Conservation (phyloP, 2,888 invertebrate species). For the Anthoptus insignis region DNA sequence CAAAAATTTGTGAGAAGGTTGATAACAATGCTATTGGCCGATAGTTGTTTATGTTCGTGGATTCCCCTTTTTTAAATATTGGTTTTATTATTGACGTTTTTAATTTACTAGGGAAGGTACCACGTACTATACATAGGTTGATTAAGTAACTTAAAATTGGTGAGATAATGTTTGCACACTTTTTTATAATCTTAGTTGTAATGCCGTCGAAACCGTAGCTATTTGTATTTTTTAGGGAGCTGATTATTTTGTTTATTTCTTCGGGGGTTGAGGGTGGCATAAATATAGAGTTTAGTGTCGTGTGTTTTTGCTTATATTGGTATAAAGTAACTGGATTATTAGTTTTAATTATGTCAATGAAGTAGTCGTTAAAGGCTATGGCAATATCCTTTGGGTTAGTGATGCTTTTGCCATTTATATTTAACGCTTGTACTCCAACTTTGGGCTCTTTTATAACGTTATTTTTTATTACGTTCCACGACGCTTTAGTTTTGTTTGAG, state of each 20-base stretch:
- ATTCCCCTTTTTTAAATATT: constrained; percentile 3
- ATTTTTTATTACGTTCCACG: neutral
- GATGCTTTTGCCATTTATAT: neutral
- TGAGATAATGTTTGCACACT: neutral
- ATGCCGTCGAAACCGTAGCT: constrained; percentile 3
- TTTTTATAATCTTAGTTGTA: constrained; percentile 6
- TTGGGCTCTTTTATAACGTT: neutral
- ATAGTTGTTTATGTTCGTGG: neutral
- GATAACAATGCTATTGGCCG: neutral
- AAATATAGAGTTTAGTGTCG: constrained; percentile 11
- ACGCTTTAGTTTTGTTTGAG: neutral
- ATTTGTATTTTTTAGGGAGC: constrained; percentile 2
- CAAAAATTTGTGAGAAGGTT: constrained; percentile 6
- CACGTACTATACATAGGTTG: neutral
- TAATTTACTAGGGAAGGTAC: neutral
- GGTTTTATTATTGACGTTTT: constrained; percentile 17
- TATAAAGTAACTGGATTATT: neutral
- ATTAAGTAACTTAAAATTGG: neutral
- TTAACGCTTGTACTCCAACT: neutral
- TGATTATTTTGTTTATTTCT: constrained; percentile 2
- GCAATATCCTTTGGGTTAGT: neutral
- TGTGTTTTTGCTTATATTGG: neutral
- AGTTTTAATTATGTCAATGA: too few species aligned
- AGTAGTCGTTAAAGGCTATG: neutral
- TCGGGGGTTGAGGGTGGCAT: neutral